Evolutionary conservation across 2,113 vertebrate genomes (phyloP), one percentile per base, ranked within the genome.

Genomic region (Anolis carolinensis): DNA sequence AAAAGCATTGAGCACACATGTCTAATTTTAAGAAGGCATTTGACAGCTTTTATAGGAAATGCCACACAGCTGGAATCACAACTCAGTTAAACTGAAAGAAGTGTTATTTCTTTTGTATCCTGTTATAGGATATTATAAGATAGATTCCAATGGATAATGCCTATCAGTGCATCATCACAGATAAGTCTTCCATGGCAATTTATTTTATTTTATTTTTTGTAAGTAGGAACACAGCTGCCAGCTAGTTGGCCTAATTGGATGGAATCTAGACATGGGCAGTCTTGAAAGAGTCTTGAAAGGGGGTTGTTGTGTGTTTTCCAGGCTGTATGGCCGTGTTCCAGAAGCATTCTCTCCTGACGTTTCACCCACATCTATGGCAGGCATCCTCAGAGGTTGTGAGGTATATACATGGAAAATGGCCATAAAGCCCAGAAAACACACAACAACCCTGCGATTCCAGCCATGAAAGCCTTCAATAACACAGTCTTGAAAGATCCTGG

Each of bases 21-120:
- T 63, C 73, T 77, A 88, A 83, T 1, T 87, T 90, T 74, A 85
- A 90, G 84, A 2, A 80, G 78, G 39, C 21, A 23, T 74, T 65
- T 86, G 85, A 86, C 55, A 86, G 85, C 55, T 73, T 80, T 80
- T 79, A 73, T 63, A 80, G 68, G 68, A 63, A 63, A 44, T 72
- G 52, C 52, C 63, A 50, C 68, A 44, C 78, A 65, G 68, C 70
- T 86, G 78, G 85, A 81, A 81, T 68, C 20, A 2, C 70, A 34
- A 4, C 21, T 30, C 36, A 18, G 70, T 86, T 65, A 34, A 81
- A 30, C 65, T 10, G 21, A 34, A 34, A 63, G 68, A 18, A 13
- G 20, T 62, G 30, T 52, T 44, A 9, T 44, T 70, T 71, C 39
- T 77, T 39, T 77, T 65, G 72, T 39, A 9, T 52, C 65, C 63